These are phyloP conservation scores for Phrixothrix hirtus DNA, from an alignment of 2,888 invertebrate genomes.

Conservation along the genomic window DNA sequence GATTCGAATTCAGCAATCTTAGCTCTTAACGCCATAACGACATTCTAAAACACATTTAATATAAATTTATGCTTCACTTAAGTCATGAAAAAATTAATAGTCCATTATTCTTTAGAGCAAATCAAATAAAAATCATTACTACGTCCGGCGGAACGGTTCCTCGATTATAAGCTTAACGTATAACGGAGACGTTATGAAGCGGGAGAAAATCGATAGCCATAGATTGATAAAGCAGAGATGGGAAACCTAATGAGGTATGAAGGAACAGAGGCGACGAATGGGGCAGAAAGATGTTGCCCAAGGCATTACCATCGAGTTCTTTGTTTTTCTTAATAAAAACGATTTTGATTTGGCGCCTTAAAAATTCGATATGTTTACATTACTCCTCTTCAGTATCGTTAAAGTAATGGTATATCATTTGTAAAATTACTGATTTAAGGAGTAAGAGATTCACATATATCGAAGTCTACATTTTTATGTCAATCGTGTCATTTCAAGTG, in stretches of 20 bases:
- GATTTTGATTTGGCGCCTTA: conserved; percentile 21
- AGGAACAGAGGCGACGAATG: conserved; percentile 53
- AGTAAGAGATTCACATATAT: no score
- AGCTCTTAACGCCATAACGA: conserved; percentile 22
- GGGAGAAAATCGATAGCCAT: conserved; percentile 50
- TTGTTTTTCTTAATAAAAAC: conserved; percentile 29
- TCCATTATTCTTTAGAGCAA: conserved; percentile 39
- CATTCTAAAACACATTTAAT: conserved; percentile 11
- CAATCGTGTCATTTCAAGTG: conserved; percentile 21
- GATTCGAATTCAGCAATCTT: conserved; percentile 33
- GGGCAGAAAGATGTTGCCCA: conserved; percentile 44
- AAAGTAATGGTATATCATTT: no score
- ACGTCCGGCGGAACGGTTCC: conserved; percentile 24
- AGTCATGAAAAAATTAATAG: conserved; percentile 38
- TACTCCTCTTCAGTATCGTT: no score
- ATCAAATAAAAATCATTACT: conserved; percentile 44
- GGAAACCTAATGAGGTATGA: conserved; percentile 54
- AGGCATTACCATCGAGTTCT: conserved; percentile 23
- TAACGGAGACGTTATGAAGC: conserved; percentile 46
- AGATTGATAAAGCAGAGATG: conserved; percentile 54
- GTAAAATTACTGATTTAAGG: no score
- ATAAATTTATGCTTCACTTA: conserved; percentile 18
- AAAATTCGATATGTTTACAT: no score
- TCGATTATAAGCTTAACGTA: conserved; percentile 45
- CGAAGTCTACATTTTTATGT: conserved; percentile 24